phyloP scores from a whole-genome alignment of 2,888 invertebrate species.

The Calliscelio sp. region DNA sequence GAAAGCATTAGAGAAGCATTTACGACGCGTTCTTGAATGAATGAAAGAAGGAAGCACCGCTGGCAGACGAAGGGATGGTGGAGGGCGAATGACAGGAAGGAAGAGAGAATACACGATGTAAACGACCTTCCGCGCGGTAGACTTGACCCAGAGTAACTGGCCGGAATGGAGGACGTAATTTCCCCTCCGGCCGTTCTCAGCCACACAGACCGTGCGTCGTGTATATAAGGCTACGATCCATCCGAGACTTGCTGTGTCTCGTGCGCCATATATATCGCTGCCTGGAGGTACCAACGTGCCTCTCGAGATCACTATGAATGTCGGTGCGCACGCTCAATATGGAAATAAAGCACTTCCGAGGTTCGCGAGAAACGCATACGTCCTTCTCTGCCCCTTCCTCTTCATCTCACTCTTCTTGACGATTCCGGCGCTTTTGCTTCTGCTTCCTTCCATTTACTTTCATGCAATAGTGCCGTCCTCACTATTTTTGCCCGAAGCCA shows the following conservation, averaged over 20 bases:
- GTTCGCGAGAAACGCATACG: constrained; percentile 79
- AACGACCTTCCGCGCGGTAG: constrained; percentile 72
- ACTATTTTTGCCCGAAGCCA: constrained; percentile 51
- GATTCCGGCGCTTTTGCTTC: constrained; percentile 53
- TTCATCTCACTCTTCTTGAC: constrained; percentile 68
- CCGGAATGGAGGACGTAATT: constrained; percentile 76
- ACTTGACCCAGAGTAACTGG: constrained; percentile 73
- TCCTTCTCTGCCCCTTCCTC: constrained; percentile 73
- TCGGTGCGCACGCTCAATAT: constrained; percentile 79
- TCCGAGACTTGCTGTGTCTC: constrained; percentile 72
- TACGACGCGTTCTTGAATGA: constrained; percentile 41
- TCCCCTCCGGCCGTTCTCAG: constrained; percentile 72
- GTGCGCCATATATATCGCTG: constrained; percentile 77
- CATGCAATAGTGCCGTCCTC: constrained; percentile 41
- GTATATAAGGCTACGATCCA: constrained; percentile 75
- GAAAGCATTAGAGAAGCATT: constrained; percentile 46
- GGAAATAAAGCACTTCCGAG: constrained; percentile 83
- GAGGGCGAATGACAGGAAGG: constrained; percentile 62
- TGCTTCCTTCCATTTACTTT: constrained; percentile 74
- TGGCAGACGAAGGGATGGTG: background rate
- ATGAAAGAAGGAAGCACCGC: constrained; percentile 33
- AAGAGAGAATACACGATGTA: constrained; percentile 64
- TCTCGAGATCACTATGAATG: constrained; percentile 80
- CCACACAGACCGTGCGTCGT: constrained; percentile 54
- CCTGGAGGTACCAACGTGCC: constrained; percentile 78